Base-by-base conservation (phyloP, 2,888 invertebrate genomes). In the Brachypterus glaber region DNA sequence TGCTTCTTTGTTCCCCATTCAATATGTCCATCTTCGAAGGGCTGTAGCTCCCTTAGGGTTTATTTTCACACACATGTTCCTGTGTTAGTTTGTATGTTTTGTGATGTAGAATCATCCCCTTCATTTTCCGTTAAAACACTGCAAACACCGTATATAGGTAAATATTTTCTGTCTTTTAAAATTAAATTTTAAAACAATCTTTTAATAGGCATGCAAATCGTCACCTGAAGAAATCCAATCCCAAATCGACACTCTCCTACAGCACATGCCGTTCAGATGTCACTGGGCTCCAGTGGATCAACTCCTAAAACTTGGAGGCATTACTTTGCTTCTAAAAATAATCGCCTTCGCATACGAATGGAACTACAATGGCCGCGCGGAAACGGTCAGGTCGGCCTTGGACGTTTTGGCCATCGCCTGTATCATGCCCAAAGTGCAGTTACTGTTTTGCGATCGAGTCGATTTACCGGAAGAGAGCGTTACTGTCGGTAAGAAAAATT, bases 231-330 rank as follows among this genome's bases (percentile, higher is more conserved):
- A 87, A 59, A 77, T 93, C 4, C 84, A 87, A 52, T 84, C 88
- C 43, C 86, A 89, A 60, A 82, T 93, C 35, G 86, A 89, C 56
- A 69, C 81, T 15, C 67, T 95, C 11, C 77, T 90, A 52, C 79
- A 84, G 53, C 66, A 78, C 39, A 74, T 86, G 67, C 80, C 83
- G 0, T 75, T 83, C 46, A 74, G 83, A 37, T 76, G 81, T 4
- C 74, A 79, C 45, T 97, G 96, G 96, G 70, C 79, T 33, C 91
- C 96, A 0, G 89, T 95, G 0, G 89, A 91, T 58, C 82, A 90
- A 50, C 72, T 96, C 17, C 66, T 88, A 42, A 80, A 82, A 53
- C 70, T 95, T 18, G 90, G 91, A 3, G 91, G 90, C 1, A 76
- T 89, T 11, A 73, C 79, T 1, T 70, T 91, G 35, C 69, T 96